Conservation (phyloP, 1,140 invertebrate species). For the Caenorhabditis remanei region DNA sequence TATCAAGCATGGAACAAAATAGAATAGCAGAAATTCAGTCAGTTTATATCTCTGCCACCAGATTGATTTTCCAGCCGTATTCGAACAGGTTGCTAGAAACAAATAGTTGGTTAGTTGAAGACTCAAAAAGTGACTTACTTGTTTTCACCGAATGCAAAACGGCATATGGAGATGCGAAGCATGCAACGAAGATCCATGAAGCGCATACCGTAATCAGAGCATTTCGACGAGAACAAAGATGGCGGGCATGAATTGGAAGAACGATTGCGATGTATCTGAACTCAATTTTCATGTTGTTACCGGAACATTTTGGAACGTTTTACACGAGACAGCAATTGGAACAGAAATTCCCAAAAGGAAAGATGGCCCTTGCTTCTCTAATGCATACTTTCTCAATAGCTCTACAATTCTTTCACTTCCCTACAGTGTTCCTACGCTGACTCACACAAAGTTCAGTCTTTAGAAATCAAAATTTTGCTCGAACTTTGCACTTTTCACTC, state of each 20-base stretch:
- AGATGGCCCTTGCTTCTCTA: too few relatives aligned
- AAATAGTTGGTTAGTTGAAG: constrained; percentile 25
- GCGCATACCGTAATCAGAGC: constrained; percentile 68
- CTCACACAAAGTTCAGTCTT: too few relatives aligned
- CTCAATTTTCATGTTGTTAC: too few relatives aligned
- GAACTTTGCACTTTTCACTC: neutral
- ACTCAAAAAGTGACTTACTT: neutral
- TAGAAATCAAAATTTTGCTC: too few relatives aligned
- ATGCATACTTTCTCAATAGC: too few relatives aligned
- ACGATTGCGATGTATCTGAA: constrained; percentile 76
- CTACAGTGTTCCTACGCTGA: too few relatives aligned
- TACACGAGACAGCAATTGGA: too few relatives aligned
- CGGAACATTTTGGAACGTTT: too few relatives aligned
- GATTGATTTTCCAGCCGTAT: neutral
- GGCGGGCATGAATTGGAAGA: constrained; percentile 73
- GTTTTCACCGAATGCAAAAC: constrained; percentile 59
- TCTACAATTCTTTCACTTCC: too few relatives aligned
- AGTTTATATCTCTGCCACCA: constrained; percentile 71
- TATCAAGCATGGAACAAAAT: constrained; percentile 72
- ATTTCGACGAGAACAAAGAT: constrained; percentile 72
- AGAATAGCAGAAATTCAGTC: constrained; percentile 73
- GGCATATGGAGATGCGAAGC: constrained; percentile 74
- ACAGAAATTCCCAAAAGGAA: too few relatives aligned
- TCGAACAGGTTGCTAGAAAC: constrained; percentile 28
- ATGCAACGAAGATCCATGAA: constrained; percentile 69